Conservation (phyloP, 2,797 vertebrate genomes). For the Onychomys leucogaster region DNA sequence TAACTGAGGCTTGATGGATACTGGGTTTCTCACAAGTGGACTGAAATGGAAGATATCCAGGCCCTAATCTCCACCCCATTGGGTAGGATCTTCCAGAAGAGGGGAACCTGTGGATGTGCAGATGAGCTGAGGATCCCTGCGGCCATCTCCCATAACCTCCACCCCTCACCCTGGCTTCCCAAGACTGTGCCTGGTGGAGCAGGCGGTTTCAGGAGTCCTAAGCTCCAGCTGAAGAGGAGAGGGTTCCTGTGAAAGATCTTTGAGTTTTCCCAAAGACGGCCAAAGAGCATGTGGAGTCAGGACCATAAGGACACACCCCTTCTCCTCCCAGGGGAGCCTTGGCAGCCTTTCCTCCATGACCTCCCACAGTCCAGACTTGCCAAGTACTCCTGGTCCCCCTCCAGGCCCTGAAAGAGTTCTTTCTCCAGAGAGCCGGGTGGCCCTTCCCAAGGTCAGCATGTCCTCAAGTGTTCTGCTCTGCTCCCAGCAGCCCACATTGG, state of each 20-base stretch:
- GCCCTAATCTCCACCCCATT: too few relatives aligned
- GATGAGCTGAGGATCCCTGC: neutral
- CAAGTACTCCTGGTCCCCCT: neutral
- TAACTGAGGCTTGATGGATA: neutral
- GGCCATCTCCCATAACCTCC: neutral
- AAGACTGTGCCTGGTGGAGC: too few relatives aligned
- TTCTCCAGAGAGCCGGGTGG: neutral
- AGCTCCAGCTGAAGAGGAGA: neutral
- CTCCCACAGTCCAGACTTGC: neutral
- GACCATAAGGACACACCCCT: fast-evolving
- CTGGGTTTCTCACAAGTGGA: too few relatives aligned
- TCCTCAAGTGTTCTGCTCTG: neutral
- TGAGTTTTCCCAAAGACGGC: neutral
- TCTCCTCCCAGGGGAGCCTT: too few relatives aligned
- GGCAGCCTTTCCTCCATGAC: too few relatives aligned
- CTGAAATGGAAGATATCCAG: neutral
- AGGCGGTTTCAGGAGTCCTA: neutral
- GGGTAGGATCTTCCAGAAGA: fast-evolving
- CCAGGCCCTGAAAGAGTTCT: too few relatives aligned
- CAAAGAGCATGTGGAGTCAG: too few relatives aligned
- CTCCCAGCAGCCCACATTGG: neutral
- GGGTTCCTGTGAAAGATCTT: neutral
- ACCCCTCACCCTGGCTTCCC: neutral
- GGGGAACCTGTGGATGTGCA: fast-evolving
- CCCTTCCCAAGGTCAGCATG: neutral